Evolutionary conservation across 2,797 vertebrate species (phyloP), one percentile per base, ranked within the genome.

Genomic region (Peromyscus nudipes): DNA sequence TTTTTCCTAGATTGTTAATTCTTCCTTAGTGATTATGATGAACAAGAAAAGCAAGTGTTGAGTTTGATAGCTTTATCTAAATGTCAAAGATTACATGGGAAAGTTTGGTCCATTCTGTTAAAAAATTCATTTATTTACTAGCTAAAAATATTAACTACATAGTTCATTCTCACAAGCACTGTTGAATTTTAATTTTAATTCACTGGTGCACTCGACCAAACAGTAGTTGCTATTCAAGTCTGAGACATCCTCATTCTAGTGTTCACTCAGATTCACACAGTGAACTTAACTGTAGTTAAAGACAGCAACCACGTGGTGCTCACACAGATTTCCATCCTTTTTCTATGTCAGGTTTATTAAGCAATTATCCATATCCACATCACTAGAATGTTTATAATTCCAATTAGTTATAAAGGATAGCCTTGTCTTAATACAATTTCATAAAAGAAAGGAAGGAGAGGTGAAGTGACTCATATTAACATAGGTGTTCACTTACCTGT

Each of bases 1-100:
- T 62, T 23, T 86, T 80, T 43, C 13, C 77, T 94, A 73, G 8
- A 82, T 8, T 92, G 10, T 92, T 57, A 92, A 83, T 76, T 94
- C 6, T 96, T 92, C 1, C 55, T 96, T 75, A 52, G 13, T 79
- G 73, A 76, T 11, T 19, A 43, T 60, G 19, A 94, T 71, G 69
- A 16, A 93, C 89, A 64, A 89, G 49, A 23, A 14, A 94, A 14
- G 60, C 73, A 93, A 92, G 43, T 43, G 84, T 62, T 8, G 43
- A 67, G 75, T 75, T 81, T 17, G 90, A 9, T 55, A 67, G 13
- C 2, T 23, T 1, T 37, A 34, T 67, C 1, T 77, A 81, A 80
- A 88, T 84, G 92, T 85, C 90, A 75, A 91, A 46, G 17, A 91
- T 52, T 79, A 49, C 8, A 83, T 31, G 91, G 31, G 13, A 57